These are phyloP conservation scores for Balaenoptera acutorostrata DNA, from an alignment of 2,113 vertebrate species.

Conservation along the genomic window DNA sequence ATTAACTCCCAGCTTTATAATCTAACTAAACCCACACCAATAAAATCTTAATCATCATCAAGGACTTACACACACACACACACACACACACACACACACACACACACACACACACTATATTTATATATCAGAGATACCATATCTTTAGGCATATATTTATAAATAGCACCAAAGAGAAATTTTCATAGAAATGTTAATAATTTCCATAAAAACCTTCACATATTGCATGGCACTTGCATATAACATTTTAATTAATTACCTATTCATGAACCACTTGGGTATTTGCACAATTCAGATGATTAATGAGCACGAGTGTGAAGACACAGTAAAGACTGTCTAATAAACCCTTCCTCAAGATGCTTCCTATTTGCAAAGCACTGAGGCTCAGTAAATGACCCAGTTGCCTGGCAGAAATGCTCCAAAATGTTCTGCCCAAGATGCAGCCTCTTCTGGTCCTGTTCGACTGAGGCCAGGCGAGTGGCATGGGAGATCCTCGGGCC, in stretches of 20 bases:
- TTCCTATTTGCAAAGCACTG: neutral
- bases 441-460: neutral
- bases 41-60: slow-evolving; percentile 47
- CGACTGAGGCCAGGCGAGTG: slow-evolving; percentile 15
- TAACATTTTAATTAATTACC: slow-evolving; percentile 65
- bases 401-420: neutral
- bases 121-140: slow-evolving; percentile 22
- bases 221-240: slow-evolving; percentile 32
- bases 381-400: slow-evolving; percentile 30
- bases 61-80: slow-evolving; percentile 8
- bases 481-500: neutral
- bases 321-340: slow-evolving; percentile 16
- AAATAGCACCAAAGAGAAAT: slow-evolving; percentile 45
- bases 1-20: slow-evolving; percentile 38
- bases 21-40: slow-evolving; percentile 15
- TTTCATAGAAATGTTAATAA: slow-evolving; percentile 58
- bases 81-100: neutral
- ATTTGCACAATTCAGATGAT: slow-evolving; percentile 40
- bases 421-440: slow-evolving; percentile 20
- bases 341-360: slow-evolving; percentile 46
- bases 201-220: slow-evolving; percentile 59
- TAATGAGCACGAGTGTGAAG: slow-evolving; percentile 8
- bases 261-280: slow-evolving; percentile 57
- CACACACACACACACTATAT: neutral
- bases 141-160: slow-evolving; percentile 30